Conservation (phyloP, 2,888 invertebrate genomes). For the Drosophila peninsularis region DNA sequence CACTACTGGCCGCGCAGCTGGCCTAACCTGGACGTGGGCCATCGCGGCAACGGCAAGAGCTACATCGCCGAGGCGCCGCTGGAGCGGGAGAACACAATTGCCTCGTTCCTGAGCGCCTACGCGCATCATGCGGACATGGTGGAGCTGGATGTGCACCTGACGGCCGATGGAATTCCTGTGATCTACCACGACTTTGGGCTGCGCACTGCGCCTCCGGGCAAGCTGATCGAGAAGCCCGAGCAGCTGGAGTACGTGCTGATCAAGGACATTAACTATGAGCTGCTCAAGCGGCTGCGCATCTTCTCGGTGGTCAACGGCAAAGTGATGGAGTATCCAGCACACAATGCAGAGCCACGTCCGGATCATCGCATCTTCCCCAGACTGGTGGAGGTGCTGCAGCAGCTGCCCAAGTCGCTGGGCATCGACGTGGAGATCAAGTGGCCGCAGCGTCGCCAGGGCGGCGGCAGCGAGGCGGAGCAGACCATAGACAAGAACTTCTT, state of each 20-base stretch:
- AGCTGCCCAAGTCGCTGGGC: constrained; percentile 93
- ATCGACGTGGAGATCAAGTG: constrained; percentile 99
- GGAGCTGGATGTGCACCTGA: constrained; percentile 99
- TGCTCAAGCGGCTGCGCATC: constrained; percentile 94
- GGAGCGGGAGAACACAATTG: constrained; percentile 94
- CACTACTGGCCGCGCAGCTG: constrained; percentile 94
- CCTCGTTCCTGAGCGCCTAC: constrained; percentile 95
- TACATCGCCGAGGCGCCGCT: constrained; percentile 90
- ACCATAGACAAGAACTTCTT: constrained; percentile 95
- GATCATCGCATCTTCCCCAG: constrained; percentile 98
- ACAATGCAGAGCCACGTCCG: constrained; percentile 90
- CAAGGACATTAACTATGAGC: constrained; percentile 95
- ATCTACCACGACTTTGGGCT: constrained; percentile 96
- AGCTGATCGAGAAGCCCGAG: constrained; percentile 88
- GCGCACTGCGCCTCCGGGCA: constrained; percentile 90
- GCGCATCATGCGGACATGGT: constrained; percentile 97
- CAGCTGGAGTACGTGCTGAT: constrained; percentile 96
- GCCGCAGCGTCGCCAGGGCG: constrained; percentile 94
- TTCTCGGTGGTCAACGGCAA: constrained; percentile 91
- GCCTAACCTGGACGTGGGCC: constrained; percentile 96
- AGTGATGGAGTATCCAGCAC: constrained; percentile 88
- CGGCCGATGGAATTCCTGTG: constrained; percentile 96
- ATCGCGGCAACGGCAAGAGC: constrained; percentile 96
- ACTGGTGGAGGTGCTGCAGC: constrained; percentile 91
- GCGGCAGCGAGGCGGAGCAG: constrained; percentile 93